Evolutionary conservation across 92 coral and sea anemone species (phyloP).

Genomic region (Zoanthus sociatus): DNA sequence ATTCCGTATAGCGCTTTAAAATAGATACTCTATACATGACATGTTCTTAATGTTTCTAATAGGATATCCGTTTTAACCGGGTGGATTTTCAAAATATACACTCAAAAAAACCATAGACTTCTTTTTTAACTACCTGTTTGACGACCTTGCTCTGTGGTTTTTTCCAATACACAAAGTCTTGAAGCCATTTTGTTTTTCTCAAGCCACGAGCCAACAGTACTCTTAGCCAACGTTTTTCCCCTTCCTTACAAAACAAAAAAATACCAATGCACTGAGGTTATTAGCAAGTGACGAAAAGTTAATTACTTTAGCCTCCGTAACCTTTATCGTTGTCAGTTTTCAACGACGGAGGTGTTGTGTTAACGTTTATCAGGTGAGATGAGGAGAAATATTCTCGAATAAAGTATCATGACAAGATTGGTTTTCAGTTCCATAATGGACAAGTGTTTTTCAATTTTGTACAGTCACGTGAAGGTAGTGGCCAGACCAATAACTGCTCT

Average conservation of each 20-base stretch:
- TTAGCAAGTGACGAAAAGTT: slow-evolving; percentile 47
- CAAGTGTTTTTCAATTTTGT: not conserved
- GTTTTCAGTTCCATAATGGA: not conserved
- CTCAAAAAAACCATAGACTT: not conserved
- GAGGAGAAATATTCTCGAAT: slow-evolving; percentile 18
- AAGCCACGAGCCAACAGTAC: slow-evolving; percentile 25
- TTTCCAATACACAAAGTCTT: slow-evolving; percentile 19
- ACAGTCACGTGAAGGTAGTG: not conserved
- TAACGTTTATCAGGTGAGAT: not conserved
- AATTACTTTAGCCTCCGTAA: slow-evolving; percentile 26
- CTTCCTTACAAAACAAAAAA: slow-evolving; percentile 5
- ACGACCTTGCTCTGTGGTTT: not conserved
- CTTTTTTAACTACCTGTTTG: slow-evolving; percentile 23
- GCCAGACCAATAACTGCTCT: not conserved
- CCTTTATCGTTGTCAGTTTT: not conserved
- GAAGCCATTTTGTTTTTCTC: slow-evolving; percentile 28
- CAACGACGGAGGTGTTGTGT: not conserved
- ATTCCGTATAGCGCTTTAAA: not conserved
- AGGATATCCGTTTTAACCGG: not conserved
- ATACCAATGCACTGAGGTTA: slow-evolving; percentile 21
- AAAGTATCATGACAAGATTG: slow-evolving; percentile 16
- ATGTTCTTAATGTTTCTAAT: not conserved
- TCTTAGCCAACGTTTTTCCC: not conserved
- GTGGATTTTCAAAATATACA: not conserved
- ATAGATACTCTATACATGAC: not conserved